These are phyloP conservation scores for Abrostola triplasia DNA, from an alignment of 2,888 invertebrate species.

Conservation along the genomic window DNA sequence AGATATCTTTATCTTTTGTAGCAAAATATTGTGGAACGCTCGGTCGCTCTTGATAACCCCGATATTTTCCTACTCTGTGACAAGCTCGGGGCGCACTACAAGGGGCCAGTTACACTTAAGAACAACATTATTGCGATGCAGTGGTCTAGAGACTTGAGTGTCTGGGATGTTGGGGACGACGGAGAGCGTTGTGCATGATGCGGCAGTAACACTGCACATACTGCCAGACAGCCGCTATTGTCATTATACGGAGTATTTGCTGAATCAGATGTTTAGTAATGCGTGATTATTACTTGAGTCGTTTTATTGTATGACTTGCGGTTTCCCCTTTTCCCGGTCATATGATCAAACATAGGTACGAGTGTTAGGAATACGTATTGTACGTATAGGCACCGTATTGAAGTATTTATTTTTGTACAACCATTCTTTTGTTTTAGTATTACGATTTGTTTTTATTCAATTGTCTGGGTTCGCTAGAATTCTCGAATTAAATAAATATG, in stretches of 20 bases:
- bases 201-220: constrained; percentile 74
- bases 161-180: constrained; percentile 63
- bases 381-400: too few relatives aligned
- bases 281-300: constrained; percentile 48
- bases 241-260: constrained; percentile 58
- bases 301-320: constrained; percentile 35
- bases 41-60: constrained; percentile 34
- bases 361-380: not conserved
- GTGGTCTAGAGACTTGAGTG: constrained; percentile 61
- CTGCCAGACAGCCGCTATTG: constrained; percentile 68
- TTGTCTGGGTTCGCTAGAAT: too few relatives aligned
- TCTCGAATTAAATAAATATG: too few relatives aligned
- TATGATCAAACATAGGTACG: constrained; percentile 6
- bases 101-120: constrained; percentile 72
- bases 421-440: not conserved
- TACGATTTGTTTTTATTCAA: not conserved
- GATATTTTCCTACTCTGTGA: constrained; percentile 46
- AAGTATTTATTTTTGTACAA: too few relatives aligned
- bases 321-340: constrained; percentile 10
- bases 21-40: constrained; percentile 40
- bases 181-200: constrained; percentile 64
- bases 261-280: constrained; percentile 60
- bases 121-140: constrained; percentile 74
- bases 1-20: constrained; percentile 34
- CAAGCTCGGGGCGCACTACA: constrained; percentile 57